A percentile compares a stretch with the other conserved stretches of the same genome.
Evolutionary conservation across 2,113 vertebrate genomes (phyloP).

Genomic region (Eulemur rufifrons): DNA sequence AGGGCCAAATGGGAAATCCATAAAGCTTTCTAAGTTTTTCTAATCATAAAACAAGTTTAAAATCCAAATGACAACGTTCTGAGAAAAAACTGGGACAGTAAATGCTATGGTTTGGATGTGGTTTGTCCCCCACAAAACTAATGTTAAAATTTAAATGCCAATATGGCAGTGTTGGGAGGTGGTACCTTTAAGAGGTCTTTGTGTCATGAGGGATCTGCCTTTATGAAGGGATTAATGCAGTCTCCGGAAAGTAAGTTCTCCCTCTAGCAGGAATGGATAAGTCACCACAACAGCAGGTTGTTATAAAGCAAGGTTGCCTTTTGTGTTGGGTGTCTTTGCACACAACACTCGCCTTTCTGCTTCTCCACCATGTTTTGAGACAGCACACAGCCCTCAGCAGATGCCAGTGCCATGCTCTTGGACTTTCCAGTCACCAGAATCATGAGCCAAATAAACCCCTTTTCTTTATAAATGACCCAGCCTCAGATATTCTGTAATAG

Average conservation of each 20-base stretch:
- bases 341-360: not conserved
- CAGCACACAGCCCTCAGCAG: not conserved
- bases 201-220: not conserved
- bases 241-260: not conserved
- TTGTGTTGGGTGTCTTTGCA: not conserved
- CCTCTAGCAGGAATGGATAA: not conserved
- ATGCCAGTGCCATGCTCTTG: not conserved
- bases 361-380: not conserved
- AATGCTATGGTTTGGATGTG: not conserved
- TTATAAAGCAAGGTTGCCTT: not conserved
- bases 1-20: not conserved
- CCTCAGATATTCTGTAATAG: not conserved
- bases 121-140: not conserved
- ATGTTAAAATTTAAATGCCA: not conserved
- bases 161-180: not conserved
- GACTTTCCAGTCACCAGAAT: not conserved
- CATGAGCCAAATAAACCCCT: not conserved
- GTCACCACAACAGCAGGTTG: not conserved
- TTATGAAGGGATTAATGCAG: not conserved
- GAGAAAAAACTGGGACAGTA: not conserved
- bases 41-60: not conserved
- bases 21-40: not conserved
- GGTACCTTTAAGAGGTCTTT: not conserved
- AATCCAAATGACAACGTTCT: not conserved
- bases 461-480: not conserved